Conservation (phyloP, 2,888 invertebrate genomes). For the Phyto melanocephala region DNA sequence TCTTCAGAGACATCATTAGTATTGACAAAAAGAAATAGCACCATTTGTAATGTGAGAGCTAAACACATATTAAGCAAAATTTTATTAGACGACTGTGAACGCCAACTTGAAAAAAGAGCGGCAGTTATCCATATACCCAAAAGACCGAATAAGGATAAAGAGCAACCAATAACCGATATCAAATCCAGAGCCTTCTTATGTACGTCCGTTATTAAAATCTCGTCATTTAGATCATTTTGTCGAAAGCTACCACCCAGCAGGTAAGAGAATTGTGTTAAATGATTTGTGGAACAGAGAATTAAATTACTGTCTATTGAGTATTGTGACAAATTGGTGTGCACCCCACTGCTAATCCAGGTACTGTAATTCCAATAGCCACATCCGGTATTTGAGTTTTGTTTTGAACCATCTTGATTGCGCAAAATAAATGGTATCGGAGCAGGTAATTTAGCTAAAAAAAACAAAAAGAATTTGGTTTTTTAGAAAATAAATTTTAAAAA, state of each 20-base stretch:
- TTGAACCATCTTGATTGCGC: slow-evolving; percentile 66
- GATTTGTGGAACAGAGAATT: slow-evolving; percentile 80
- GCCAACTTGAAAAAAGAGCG: slow-evolving; percentile 81
- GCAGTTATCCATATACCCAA: slow-evolving; percentile 83
- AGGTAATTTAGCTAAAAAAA: slow-evolving; percentile 78
- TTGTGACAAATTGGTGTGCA: slow-evolving; percentile 72
- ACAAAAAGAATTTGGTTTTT: not conserved
- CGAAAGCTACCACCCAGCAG: slow-evolving; percentile 76
- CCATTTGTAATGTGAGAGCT: slow-evolving; percentile 82
- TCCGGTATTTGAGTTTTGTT: slow-evolving; percentile 67
- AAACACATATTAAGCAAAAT: slow-evolving; percentile 83
- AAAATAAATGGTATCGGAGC: slow-evolving; percentile 80
- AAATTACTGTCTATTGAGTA: slow-evolving; percentile 70
- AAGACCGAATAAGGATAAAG: slow-evolving; percentile 82
- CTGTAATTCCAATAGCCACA: slow-evolving; percentile 84
- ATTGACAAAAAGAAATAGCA: slow-evolving; percentile 76
- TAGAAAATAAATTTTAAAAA: too few species aligned
- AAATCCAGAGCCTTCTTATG: slow-evolving; percentile 80
- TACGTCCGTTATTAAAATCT: slow-evolving; percentile 72
- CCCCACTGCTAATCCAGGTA: slow-evolving; percentile 82
- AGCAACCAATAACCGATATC: slow-evolving; percentile 82
- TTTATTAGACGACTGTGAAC: slow-evolving; percentile 83
- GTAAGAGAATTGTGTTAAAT: slow-evolving; percentile 83
- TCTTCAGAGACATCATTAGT: slow-evolving; percentile 71
- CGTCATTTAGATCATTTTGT: slow-evolving; percentile 70